Percentiles rank a stretch among this genome's conserved stretches.
These are phyloP conservation scores for Brachyopa scutellaris DNA, from an alignment of 2,888 invertebrate species.

Conservation along the genomic window DNA sequence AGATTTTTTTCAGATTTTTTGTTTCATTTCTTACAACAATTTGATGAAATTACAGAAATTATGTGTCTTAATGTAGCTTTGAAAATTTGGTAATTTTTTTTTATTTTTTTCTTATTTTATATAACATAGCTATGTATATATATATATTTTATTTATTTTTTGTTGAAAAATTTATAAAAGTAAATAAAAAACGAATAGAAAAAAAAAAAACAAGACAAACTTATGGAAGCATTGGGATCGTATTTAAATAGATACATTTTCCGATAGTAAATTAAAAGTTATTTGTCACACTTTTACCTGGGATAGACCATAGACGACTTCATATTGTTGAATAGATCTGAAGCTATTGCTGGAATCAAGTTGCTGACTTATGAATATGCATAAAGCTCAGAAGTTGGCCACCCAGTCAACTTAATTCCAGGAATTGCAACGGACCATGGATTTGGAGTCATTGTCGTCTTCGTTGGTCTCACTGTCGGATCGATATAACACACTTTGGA, in stretches of 20 bases:
- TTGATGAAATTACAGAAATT: constrained; percentile 51
- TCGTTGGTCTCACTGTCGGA: constrained; percentile 42
- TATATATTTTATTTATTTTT: not conserved
- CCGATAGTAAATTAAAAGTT: not conserved
- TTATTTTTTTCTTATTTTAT: constrained; percentile 7
- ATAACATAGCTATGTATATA: no score
- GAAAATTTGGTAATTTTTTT: constrained; percentile 33
- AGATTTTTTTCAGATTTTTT: constrained; percentile 4
- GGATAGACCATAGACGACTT: constrained; percentile 23
- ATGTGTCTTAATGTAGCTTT: constrained; percentile 14
- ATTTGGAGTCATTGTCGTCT: constrained; percentile 36
- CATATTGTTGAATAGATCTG: constrained; percentile 72
- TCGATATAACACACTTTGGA: constrained; percentile 36
- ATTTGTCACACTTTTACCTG: constrained; percentile 44
- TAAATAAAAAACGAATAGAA: constrained; percentile 5
- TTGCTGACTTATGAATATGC: constrained; percentile 80
- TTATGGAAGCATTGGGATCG: constrained; percentile 56
- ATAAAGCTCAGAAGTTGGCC: constrained; percentile 80
- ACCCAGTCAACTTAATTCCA: constrained; percentile 82
- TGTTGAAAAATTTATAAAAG: not conserved
- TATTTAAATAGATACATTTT: not conserved
- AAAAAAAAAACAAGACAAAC: constrained; percentile 1
- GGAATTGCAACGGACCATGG: constrained; percentile 80
- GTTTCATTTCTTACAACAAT: constrained; percentile 28
- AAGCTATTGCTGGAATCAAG: constrained; percentile 82